Conservation (phyloP, 2,113 vertebrate genomes). For the Cichladusa arquata region DNA sequence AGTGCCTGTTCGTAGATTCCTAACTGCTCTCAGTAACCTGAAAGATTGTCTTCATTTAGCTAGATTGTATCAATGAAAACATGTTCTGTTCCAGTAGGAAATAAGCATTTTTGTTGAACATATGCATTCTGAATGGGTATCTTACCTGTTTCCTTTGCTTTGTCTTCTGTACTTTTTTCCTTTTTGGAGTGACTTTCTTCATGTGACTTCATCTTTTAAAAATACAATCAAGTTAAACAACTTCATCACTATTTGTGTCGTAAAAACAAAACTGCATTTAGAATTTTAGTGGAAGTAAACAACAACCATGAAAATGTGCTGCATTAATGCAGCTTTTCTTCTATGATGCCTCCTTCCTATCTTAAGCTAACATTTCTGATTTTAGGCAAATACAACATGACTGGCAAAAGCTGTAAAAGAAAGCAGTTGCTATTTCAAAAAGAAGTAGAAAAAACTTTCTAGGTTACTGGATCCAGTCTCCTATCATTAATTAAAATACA, state of each 20-base stretch:
- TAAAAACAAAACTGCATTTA: background rate
- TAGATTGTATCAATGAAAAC: background rate
- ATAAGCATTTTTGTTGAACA: background rate
- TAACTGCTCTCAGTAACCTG: background rate
- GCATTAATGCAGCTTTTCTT: background rate
- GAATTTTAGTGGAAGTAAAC: background rate
- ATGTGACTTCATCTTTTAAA: constrained; percentile 80
- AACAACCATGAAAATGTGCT: background rate
- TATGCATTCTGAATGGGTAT: background rate
- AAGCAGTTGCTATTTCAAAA: background rate
- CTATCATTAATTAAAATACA: background rate
- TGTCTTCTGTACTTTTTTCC: constrained; percentile 74
- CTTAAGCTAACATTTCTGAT: background rate
- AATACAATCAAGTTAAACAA: background rate
- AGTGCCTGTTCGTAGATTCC: background rate
- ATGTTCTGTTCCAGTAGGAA: background rate
- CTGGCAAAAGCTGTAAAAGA: background rate
- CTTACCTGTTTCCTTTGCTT: constrained; percentile 83
- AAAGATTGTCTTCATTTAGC: background rate
- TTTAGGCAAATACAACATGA: background rate
- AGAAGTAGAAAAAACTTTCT: background rate
- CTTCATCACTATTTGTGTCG: background rate
- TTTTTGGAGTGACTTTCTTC: constrained; percentile 76
- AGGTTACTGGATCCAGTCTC: background rate
- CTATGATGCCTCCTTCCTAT: background rate